These are phyloP conservation scores for Eublepharis macularius DNA, from an alignment of 2,113 vertebrate genomes.

Conservation along the genomic window DNA sequence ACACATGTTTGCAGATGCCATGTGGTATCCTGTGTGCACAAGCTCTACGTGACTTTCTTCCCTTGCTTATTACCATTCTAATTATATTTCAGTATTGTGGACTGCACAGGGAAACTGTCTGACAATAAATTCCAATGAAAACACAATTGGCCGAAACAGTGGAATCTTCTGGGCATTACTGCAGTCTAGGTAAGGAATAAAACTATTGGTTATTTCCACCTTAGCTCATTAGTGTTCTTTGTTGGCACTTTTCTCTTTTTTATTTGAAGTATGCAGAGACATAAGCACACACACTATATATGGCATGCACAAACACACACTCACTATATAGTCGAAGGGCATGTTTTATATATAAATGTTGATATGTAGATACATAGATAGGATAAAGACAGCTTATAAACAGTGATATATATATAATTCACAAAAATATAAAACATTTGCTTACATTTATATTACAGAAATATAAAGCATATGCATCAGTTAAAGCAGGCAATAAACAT, in stretches of 20 bases:
- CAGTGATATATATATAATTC: too few species aligned
- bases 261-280: too few species aligned
- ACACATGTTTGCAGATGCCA: not conserved
- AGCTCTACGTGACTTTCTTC: constrained; percentile 2
- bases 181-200: constrained; percentile 85
- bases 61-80: constrained; percentile 23
- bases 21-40: not conserved
- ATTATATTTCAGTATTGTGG: constrained; percentile 87
- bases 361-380: too few species aligned
- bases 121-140: constrained; percentile 90
- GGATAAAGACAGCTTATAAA: too few species aligned
- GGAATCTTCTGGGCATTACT: constrained; percentile 97
- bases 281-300: too few species aligned
- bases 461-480: too few species aligned
- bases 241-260: not conserved
- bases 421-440: too few species aligned
- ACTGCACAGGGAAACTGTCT: constrained; percentile 95
- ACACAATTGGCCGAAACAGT: constrained; percentile 94
- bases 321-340: too few species aligned
- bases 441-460: too few species aligned
- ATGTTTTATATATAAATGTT: too few species aligned
- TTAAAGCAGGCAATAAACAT: too few species aligned
- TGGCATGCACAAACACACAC: too few species aligned
- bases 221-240: not conserved
- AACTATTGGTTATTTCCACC: not conserved